Conservation (phyloP, 2,888 invertebrate species). For the Busseola fusca region DNA sequence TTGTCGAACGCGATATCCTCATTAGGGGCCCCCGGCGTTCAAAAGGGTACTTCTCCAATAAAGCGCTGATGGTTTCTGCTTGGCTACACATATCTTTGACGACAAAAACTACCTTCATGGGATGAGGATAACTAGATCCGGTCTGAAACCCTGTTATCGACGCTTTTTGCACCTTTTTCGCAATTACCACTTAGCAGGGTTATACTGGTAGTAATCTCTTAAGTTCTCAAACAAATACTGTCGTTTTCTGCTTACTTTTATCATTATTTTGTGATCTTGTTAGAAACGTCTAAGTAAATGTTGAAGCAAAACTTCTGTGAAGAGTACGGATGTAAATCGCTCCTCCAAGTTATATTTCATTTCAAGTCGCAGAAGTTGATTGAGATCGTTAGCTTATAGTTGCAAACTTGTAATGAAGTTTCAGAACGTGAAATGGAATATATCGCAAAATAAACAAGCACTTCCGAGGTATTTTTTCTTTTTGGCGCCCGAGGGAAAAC, state of each 20-base stretch:
- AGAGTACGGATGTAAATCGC: constrained; percentile 22
- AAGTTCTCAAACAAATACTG: constrained; percentile 7
- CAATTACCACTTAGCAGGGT: constrained; percentile 14
- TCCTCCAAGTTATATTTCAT: constrained; percentile 39
- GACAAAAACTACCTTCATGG: constrained; percentile 44
- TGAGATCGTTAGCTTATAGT: constrained; percentile 44
- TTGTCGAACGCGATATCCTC: constrained; percentile 58
- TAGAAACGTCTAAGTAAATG: not conserved
- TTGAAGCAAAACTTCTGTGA: constrained; percentile 12
- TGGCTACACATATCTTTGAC: constrained; percentile 42
- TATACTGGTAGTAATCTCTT: constrained; percentile 2
- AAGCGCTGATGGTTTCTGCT: constrained; percentile 59
- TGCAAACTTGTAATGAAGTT: constrained; percentile 52
- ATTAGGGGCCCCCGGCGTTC: constrained; percentile 58
- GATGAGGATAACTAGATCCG: constrained; percentile 22
- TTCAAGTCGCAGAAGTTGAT: constrained; percentile 26
- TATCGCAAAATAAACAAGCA: constrained; percentile 21
- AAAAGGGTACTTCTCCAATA: constrained; percentile 60
- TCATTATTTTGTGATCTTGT: constrained; percentile 16
- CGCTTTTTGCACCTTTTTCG: constrained; percentile 21
- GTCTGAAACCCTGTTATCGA: constrained; percentile 20
- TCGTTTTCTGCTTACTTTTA: constrained; percentile 8
- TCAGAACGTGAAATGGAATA: constrained; percentile 20
- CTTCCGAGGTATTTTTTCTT: not conserved
- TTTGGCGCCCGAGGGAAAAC: constrained; percentile 7